Conservation (phyloP, 1,140 invertebrate species). For the Brachionus rubens region DNA sequence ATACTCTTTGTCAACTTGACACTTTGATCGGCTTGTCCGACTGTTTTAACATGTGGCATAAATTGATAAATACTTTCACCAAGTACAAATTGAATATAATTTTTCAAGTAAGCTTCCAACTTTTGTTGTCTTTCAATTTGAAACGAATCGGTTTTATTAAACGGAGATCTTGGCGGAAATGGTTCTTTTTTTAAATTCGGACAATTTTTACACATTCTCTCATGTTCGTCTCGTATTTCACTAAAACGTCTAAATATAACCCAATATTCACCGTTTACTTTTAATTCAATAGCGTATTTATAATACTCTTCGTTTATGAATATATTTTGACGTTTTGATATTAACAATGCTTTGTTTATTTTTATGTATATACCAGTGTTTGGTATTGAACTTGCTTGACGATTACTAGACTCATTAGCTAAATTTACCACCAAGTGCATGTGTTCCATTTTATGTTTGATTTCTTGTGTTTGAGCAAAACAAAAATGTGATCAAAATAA, state of each 20-base stretch:
- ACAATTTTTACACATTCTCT: not conserved
- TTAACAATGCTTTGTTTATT: conserved; percentile 37
- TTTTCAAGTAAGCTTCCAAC: conserved; percentile 38
- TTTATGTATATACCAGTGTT: conserved; percentile 38
- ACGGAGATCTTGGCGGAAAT: conserved; percentile 38
- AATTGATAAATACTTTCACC: conserved; percentile 8
- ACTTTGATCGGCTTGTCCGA: not conserved
- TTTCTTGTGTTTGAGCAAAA: no score
- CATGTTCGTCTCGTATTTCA: conserved; percentile 41
- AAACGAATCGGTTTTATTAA: conserved; percentile 43
- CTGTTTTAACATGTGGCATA: conserved; percentile 13
- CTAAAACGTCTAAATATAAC: conserved; percentile 42
- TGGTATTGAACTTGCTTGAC: not conserved
- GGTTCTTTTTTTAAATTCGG: conserved; percentile 15
- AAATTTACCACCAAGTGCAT: conserved; percentile 43
- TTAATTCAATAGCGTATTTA: conserved; percentile 37
- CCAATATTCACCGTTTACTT: conserved; percentile 42
- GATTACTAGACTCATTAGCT: conserved; percentile 30
- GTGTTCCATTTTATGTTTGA: conserved; percentile 39
- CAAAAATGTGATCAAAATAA: no score
- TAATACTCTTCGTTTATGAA: conserved; percentile 45
- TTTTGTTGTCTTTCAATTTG: conserved; percentile 45
- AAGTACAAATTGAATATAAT: conserved; percentile 33
- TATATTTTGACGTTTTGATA: conserved; percentile 32
- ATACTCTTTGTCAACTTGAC: not conserved